phyloP scores from a whole-genome alignment of 1,140 invertebrate species.

The Steinernema feltiae region DNA sequence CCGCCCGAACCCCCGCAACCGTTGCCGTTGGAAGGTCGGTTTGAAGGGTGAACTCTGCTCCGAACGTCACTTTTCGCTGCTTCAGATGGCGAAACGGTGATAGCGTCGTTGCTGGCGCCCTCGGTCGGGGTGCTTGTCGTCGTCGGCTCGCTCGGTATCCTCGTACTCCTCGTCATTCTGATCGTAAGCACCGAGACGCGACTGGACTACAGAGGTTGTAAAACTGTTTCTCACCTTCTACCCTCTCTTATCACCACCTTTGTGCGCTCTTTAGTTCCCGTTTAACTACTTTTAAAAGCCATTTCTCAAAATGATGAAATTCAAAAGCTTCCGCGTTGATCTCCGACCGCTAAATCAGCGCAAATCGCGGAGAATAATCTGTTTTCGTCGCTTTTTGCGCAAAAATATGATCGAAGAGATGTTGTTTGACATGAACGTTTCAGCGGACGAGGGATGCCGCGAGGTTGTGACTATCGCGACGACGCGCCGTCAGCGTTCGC shows the following conservation, averaged over 20 bases:
- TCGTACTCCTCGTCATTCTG: not conserved
- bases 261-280: not conserved
- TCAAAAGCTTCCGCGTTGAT: too few relatives aligned
- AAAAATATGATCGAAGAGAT: not conserved
- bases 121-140: not conserved
- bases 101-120: not conserved
- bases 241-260: not conserved
- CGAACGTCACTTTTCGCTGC: not conserved
- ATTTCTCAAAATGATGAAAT: not conserved
- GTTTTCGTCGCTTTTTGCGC: not conserved
- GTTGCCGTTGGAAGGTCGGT: not conserved
- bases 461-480: not conserved
- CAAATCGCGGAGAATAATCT: too few relatives aligned
- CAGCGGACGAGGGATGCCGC: not conserved
- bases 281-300: not conserved
- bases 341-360: too few relatives aligned
- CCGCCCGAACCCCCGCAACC: not conserved
- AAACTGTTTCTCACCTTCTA: not conserved
- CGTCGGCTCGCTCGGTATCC: constrained; percentile 1
- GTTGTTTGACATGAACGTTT: not conserved
- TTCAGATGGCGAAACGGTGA: not conserved
- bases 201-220: not conserved
- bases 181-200: constrained; percentile 1
- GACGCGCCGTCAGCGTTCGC: not conserved
- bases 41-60: not conserved